These are phyloP conservation scores for Atherinomorus stipes DNA, from an alignment of 2,113 vertebrate species.

Conservation along the genomic window DNA sequence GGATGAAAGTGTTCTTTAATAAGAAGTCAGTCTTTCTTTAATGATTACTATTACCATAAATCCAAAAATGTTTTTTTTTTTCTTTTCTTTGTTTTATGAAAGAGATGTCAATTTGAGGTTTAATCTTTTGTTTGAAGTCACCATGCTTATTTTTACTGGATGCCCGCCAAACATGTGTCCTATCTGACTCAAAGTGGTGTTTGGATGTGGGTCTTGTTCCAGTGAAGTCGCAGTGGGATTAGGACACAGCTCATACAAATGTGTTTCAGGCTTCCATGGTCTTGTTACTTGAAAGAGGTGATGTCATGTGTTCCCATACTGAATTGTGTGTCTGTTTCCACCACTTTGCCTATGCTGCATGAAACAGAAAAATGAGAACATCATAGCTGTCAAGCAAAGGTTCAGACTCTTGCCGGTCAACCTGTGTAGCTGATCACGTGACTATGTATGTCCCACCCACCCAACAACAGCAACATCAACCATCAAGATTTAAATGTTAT, in stretches of 20 bases:
- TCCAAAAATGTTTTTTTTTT: too few species aligned
- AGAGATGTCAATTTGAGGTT: neutral
- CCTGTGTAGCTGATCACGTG: neutral
- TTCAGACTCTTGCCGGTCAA: too few species aligned
- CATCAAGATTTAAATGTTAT: neutral
- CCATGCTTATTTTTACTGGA: neutral
- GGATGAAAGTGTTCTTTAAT: too few species aligned
- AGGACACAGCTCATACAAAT: neutral
- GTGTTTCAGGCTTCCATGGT: neutral
- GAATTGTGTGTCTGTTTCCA: neutral
- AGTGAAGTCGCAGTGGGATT: neutral
- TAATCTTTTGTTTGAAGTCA: neutral
- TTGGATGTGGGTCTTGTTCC: neutral
- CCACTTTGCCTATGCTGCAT: neutral
- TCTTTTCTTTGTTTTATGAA: too few species aligned
- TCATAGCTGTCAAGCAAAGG: neutral
- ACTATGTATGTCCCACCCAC: neutral
- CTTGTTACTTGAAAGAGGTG: neutral
- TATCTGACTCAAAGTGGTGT: neutral
- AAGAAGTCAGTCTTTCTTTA: too few species aligned
- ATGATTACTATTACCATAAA: too few species aligned
- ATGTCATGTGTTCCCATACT: neutral
- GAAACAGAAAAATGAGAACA: neutral
- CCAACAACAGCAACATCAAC: neutral
- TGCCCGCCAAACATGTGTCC: neutral